Conservation (phyloP, 2,888 invertebrate species). For the Lissocephala sabroskyi region DNA sequence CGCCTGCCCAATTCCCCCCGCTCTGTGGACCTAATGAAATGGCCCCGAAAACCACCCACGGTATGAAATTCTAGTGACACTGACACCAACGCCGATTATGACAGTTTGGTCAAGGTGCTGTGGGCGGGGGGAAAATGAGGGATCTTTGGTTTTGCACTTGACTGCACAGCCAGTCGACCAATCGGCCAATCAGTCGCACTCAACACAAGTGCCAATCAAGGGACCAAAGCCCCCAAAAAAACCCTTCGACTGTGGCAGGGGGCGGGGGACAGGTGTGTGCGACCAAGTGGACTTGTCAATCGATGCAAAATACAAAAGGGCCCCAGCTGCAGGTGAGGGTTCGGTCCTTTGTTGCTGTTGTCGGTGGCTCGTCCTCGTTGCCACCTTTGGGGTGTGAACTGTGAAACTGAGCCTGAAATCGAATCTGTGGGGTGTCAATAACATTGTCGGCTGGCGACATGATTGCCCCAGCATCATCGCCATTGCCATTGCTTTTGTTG, state of each 20-base stretch:
- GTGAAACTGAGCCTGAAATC: conserved; percentile 28
- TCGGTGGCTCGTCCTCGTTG: not conserved
- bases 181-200: conserved; percentile 24
- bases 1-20: not conserved
- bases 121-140: too few species aligned
- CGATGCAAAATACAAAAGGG: too few species aligned
- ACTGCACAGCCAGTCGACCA: too few species aligned
- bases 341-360: conserved; percentile 1
- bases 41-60: conserved; percentile 28
- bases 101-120: not conserved
- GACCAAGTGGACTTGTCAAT: too few species aligned
- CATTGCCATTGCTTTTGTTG: conserved; percentile 4
- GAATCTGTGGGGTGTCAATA: conserved; percentile 50
- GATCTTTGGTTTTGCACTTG: too few species aligned
- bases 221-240: conserved; percentile 13
- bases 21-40: conserved; percentile 37
- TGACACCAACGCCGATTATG: not conserved
- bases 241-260: too few species aligned
- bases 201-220: conserved; percentile 54
- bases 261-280: too few species aligned
- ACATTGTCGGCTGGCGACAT: conserved; percentile 36
- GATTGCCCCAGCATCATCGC: conserved; percentile 7
- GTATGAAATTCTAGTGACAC: not conserved
- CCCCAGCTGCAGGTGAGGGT: too few species aligned
- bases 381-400: conserved; percentile 21